These are phyloP conservation scores for Xylophagus ater DNA, from an alignment of 2,888 invertebrate species.

Conservation along the genomic window DNA sequence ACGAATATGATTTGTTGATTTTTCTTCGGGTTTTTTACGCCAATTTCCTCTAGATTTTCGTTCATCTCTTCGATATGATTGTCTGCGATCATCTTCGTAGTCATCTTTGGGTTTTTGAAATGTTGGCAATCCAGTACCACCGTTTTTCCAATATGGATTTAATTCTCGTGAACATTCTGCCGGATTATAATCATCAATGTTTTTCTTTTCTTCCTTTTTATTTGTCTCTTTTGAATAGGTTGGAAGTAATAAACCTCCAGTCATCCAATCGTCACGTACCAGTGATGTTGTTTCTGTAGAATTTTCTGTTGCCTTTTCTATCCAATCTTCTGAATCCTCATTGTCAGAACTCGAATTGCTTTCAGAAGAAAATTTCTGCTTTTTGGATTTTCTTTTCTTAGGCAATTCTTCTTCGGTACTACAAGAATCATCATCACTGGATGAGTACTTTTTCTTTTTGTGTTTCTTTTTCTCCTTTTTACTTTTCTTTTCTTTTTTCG, in stretches of 20 bases:
- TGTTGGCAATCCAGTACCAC: slow-evolving; percentile 71
- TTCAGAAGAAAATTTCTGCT: slow-evolving; percentile 21
- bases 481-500: slow-evolving; percentile 34
- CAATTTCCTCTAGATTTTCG: slow-evolving; percentile 19
- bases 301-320: slow-evolving; percentile 42
- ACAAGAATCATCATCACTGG: slow-evolving; percentile 26
- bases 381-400: slow-evolving; percentile 22
- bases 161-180: slow-evolving; percentile 64
- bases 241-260: slow-evolving; percentile 42
- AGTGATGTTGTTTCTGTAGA: slow-evolving; percentile 3
- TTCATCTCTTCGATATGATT: slow-evolving; percentile 15
- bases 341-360: slow-evolving; percentile 12
- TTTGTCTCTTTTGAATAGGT: slow-evolving; percentile 36
- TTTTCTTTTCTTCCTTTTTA: slow-evolving; percentile 39
- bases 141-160: slow-evolving; percentile 88
- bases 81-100: slow-evolving; percentile 20
- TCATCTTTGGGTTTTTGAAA: slow-evolving; percentile 38
- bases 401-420: slow-evolving; percentile 29
- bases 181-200: slow-evolving; percentile 53
- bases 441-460: slow-evolving; percentile 28
- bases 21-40: slow-evolving; percentile 17
- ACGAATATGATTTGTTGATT: too few relatives aligned
- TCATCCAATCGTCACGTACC: slow-evolving; percentile 72
- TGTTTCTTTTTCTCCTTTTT: slow-evolving; percentile 40
- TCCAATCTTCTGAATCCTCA: slow-evolving; percentile 46